phyloP scores from a whole-genome alignment of 2,888 invertebrate species.

The Oscheius sp. region DNA sequence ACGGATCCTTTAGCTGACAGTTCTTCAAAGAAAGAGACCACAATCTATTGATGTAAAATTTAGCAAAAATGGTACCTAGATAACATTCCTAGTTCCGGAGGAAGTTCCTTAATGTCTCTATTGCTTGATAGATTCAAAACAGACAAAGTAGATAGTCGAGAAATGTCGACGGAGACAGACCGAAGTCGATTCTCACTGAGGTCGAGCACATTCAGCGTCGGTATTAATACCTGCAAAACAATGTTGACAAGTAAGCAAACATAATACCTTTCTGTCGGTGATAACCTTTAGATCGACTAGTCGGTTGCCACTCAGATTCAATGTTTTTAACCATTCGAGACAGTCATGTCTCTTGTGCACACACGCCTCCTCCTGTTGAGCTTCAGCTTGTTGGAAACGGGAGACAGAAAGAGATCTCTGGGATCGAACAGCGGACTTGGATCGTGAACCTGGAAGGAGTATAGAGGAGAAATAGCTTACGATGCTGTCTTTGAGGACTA shows the following conservation, averaged over 20 bases:
- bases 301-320: constrained; percentile 86
- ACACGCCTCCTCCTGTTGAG: constrained; percentile 30
- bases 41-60: constrained; percentile 77
- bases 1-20: constrained; percentile 82
- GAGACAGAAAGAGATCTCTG: constrained; percentile 67
- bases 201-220: constrained; percentile 92
- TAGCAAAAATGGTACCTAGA: constrained; percentile 14
- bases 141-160: constrained; percentile 86
- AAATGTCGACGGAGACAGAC: constrained; percentile 82
- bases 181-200: constrained; percentile 86
- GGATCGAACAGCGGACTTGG: constrained; percentile 68
- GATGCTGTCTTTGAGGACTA: constrained; percentile 47
- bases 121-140: constrained; percentile 91
- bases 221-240: constrained; percentile 71
- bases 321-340: constrained; percentile 82
- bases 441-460: constrained; percentile 57
- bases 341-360: constrained; percentile 77
- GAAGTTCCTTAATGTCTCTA: constrained; percentile 75
- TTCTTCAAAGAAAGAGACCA: constrained; percentile 94
- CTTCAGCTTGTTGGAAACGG: constrained; percentile 40
- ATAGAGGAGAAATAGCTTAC: constrained; percentile 9
- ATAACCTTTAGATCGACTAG: constrained; percentile 77
- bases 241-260: neutral
- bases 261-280: constrained; percentile 4
- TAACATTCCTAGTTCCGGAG: constrained; percentile 86